Percentiles rank a stretch among this genome's conserved stretches.
These are phyloP conservation scores for Hemistola chrysoprasaria DNA, from an alignment of 2,888 invertebrate genomes.

Conservation along the genomic window DNA sequence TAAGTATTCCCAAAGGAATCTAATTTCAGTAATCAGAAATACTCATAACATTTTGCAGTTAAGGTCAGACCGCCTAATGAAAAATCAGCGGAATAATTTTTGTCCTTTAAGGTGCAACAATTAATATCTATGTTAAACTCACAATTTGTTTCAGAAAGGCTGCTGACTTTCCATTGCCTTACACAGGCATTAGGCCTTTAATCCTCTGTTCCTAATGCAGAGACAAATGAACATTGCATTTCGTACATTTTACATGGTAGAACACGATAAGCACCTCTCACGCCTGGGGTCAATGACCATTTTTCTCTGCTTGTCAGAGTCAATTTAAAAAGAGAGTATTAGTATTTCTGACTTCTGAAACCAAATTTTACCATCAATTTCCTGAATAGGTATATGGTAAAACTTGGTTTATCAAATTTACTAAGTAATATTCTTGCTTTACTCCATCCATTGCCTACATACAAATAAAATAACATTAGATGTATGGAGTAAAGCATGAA, in stretches of 20 bases:
- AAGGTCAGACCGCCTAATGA: too few species aligned
- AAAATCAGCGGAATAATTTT: too few species aligned
- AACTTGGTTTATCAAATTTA: conserved; percentile 50
- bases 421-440: conserved; percentile 48
- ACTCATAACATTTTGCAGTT: conserved; percentile 21
- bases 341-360: conserved; percentile 49
- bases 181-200: too few species aligned
- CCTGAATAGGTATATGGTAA: conserved; percentile 37
- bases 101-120: too few species aligned
- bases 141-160: too few species aligned
- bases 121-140: too few species aligned
- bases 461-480: conserved; percentile 37
- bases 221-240: too few species aligned
- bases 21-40: conserved; percentile 48
- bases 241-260: too few species aligned
- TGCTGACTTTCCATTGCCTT: too few species aligned
- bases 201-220: too few species aligned
- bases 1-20: conserved; percentile 67
- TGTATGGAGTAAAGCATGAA: conserved; percentile 55
- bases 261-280: too few species aligned
- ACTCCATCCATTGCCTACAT: conserved; percentile 41
- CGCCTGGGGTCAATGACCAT: too few species aligned
- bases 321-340: conserved; percentile 30
- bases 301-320: conserved; percentile 30
- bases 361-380: conserved; percentile 50